These are phyloP conservation scores for Bombus fervidus DNA, from an alignment of 1,140 invertebrate genomes.

Conservation along the genomic window DNA sequence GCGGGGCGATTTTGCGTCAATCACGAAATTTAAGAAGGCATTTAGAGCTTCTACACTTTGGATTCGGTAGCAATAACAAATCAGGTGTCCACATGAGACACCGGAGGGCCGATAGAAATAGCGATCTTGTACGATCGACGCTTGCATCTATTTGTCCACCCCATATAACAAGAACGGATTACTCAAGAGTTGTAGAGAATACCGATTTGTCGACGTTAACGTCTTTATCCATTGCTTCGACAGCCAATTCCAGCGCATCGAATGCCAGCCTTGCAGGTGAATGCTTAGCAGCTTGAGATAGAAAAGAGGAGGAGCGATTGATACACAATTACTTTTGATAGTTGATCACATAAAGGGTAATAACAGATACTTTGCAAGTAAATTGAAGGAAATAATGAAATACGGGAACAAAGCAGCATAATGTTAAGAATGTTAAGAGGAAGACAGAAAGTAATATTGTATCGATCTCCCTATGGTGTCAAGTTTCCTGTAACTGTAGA, in stretches of 20 bases:
- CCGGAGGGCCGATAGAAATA: conserved; percentile 51
- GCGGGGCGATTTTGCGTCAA: conserved; percentile 79
- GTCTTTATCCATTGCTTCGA: conserved; percentile 68
- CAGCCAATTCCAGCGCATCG: conserved; percentile 64
- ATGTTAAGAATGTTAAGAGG: not conserved
- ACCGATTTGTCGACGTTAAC: conserved; percentile 67
- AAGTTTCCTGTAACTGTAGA: not conserved
- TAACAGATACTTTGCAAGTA: not conserved
- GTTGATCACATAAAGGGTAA: not conserved
- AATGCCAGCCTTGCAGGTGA: conserved; percentile 73
- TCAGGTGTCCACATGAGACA: conserved; percentile 61
- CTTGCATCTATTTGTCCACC: conserved; percentile 56
- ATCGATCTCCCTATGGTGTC: conserved; percentile 24
- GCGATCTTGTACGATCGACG: conserved; percentile 59
- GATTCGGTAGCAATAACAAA: conserved; percentile 69
- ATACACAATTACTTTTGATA: conserved; percentile 20
- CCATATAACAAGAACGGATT: conserved; percentile 61
- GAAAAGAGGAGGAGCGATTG: conserved; percentile 14
- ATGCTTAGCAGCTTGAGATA: not conserved
- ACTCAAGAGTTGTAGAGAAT: conserved; percentile 61
- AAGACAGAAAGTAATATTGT: not conserved
- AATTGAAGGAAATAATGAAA: not conserved
- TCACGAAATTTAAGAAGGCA: conserved; percentile 79
- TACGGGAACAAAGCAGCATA: no score
- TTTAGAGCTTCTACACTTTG: conserved; percentile 79